Evolutionary conservation across 2,113 vertebrate species (phyloP), one percentile per base, ranked within the genome.

Genomic region (Circaetus cinerascens): DNA sequence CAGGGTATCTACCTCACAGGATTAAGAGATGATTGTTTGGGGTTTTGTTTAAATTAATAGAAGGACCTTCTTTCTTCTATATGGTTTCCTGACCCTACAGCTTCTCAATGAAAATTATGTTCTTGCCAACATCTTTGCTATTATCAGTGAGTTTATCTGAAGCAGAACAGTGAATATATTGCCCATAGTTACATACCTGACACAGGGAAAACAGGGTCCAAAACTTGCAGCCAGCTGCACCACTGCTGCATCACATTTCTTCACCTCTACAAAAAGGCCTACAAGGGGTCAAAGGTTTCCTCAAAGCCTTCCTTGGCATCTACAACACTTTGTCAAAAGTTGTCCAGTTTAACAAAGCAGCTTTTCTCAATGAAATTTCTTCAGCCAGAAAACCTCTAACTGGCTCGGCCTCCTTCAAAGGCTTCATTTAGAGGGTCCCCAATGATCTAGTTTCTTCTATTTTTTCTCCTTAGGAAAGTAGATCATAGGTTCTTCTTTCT

Each of bases 331-430:
- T 64, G 66, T 85, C 68, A 62, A 63, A 88, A 87, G 51, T 81
- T 63, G n/a, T 67, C 34, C 51, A 30, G 18, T 86, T 88, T 76
- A 96, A 88, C 69, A 94, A 95, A 92, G 85, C 66, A 60, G 69
- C 56, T 92, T 96, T 95, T 95, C 88, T 93, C 69, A 90, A 68
- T 60, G 77, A 92, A 85, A 92, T 71, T 82, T 82, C 71, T 88
- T 96, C 45, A 96, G 87, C 66, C 80, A 95, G 84, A 95, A 97
- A 93, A 90, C 75, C 82, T 97, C 60, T 93, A 51, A 64, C 78
- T 75, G 45, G 13, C 53, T 90, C 21, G 6, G 63, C 46, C 55
- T 83, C 75, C 34, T 90, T 93, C 94, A 94, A 80, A 94, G 64
- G 26, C 29, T 88, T 90, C 50, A 84, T 91, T 94, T 86, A 91